phyloP scores from a whole-genome alignment of 2,113 vertebrate species.

The Mastomys coucha region DNA sequence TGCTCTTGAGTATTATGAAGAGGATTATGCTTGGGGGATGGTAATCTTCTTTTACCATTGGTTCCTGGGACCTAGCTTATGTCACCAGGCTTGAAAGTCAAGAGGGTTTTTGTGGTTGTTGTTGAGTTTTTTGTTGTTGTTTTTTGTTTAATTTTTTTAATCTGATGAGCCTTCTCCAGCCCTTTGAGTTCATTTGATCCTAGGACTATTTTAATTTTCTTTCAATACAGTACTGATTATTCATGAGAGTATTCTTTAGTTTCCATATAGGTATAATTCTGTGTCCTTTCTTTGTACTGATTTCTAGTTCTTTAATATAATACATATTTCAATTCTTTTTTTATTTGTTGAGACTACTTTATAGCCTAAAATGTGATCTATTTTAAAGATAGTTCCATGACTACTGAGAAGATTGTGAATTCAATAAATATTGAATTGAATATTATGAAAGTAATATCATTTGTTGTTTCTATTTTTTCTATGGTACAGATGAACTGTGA shows the following conservation, averaged over 20 bases:
- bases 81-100: not conserved
- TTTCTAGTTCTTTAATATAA: not conserved
- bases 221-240: not conserved
- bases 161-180: not conserved
- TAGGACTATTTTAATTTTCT: not conserved
- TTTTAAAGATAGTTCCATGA: not conserved
- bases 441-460: not conserved
- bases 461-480: not conserved
- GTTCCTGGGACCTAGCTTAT: not conserved
- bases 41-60: not conserved
- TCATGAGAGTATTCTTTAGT: not conserved
- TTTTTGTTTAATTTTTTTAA: not conserved
- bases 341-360: not conserved
- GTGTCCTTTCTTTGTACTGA: not conserved
- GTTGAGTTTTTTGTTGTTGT: not conserved
- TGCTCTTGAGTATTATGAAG: not conserved
- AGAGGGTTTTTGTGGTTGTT: not conserved
- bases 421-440: not conserved
- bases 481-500: not conserved
- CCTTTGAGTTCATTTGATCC: not conserved
- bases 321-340: not conserved
- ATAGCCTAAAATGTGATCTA: not conserved
- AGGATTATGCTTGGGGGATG: not conserved
- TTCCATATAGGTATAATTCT: not conserved
- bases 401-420: not conserved